phyloP scores from a whole-genome alignment of 2,797 vertebrate species.

The Odontamblyopus lacepedii region DNA sequence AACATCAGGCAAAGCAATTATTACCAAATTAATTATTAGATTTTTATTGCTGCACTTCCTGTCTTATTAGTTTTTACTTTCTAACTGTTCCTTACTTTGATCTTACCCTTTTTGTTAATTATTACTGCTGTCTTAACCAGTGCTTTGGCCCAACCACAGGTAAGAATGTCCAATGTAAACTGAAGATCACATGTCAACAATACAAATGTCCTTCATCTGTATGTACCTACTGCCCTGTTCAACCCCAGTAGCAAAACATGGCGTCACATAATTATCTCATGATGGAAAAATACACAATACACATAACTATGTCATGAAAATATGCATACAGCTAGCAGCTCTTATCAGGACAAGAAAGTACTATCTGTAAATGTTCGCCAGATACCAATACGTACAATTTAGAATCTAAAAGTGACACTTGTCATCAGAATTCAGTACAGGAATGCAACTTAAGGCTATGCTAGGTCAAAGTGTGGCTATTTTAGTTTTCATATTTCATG shows the following conservation, averaged over 20 bases:
- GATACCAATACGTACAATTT: too few relatives aligned
- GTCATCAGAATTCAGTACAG: not conserved
- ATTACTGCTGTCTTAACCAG: not conserved
- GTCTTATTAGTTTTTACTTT: conserved; percentile 2
- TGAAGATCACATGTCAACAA: conserved; percentile 36
- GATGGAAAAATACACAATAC: not conserved
- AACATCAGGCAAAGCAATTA: not conserved
- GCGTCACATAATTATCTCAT: not conserved
- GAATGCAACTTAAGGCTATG: not conserved
- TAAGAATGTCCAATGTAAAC: conserved; percentile 44
- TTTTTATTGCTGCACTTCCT: not conserved
- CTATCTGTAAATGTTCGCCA: not conserved
- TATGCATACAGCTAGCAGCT: not conserved
- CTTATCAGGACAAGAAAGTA: conserved; percentile 1
- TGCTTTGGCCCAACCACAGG: conserved; percentile 16
- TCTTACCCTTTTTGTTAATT: conserved; percentile 30
- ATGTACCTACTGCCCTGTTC: not conserved
- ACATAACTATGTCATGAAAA: not conserved
- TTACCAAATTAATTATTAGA: not conserved
- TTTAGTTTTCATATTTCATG: not conserved
- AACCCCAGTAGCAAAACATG: not conserved
- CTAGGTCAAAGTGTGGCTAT: not conserved
- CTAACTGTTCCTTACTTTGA: conserved; percentile 19
- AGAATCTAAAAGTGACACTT: too few relatives aligned
- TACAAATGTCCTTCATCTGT: conserved; percentile 10